These are phyloP conservation scores for Achlya flavicornis DNA, from an alignment of 2,888 invertebrate genomes.

Conservation along the genomic window DNA sequence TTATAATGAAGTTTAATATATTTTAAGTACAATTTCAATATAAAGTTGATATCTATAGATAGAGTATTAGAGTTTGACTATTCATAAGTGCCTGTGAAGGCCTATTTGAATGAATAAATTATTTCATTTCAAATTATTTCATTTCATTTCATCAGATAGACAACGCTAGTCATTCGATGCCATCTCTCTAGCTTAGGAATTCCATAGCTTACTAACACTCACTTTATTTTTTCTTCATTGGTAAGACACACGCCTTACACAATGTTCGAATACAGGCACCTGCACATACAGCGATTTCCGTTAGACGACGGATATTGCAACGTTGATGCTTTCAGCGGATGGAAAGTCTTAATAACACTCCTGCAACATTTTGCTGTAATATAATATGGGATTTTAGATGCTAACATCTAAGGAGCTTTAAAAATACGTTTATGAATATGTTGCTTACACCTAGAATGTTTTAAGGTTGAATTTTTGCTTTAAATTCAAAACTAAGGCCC, in stretches of 20 bases:
- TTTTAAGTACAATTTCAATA: no score
- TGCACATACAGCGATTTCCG: not conserved
- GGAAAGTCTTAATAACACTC: not conserved
- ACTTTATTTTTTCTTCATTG: not conserved
- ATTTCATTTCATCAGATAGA: no score
- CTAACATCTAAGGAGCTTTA: slow-evolving; percentile 3
- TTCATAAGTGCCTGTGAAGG: no score
- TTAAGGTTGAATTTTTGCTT: no score
- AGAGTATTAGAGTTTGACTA: no score
- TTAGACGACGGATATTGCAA: slow-evolving; percentile 14
- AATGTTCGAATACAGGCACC: not conserved
- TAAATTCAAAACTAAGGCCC: no score
- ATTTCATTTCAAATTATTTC: no score
- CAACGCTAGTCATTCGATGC: no score
- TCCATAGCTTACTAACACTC: not conserved
- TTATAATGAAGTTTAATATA: no score
- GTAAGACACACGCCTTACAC: not conserved
- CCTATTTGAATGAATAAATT: no score
- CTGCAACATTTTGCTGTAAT: not conserved
- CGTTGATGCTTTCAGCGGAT: slow-evolving; percentile 4
- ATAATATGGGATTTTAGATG: not conserved
- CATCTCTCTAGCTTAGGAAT: not conserved
- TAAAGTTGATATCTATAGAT: no score
- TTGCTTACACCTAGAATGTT: not conserved
- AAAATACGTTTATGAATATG: not conserved